Base-by-base conservation (phyloP, 2,888 invertebrate genomes). In the Acrobeloides nanus region DNA sequence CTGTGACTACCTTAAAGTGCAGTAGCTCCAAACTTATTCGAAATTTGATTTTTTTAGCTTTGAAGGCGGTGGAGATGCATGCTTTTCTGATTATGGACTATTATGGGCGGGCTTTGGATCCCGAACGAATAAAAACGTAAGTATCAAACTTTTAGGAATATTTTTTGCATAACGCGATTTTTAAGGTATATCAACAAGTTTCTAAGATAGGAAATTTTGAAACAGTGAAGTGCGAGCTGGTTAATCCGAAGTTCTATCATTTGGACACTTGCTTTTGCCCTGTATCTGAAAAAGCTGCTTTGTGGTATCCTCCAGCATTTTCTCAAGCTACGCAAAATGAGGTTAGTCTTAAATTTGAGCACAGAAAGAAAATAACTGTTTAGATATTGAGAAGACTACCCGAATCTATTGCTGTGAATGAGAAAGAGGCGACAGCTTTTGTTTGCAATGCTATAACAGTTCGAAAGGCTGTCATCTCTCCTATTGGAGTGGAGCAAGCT, bases 51-150 rank as follows among this genome's bases (percentile, higher is more conserved):
- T n/a, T n/a, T n/a, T n/a, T n/a, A n/a, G n/a, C 8, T 20, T 62
- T 45, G 68, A 73, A 46, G 72, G 73, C 10, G 73, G 73, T 12
- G 73, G 73, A 21, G 73, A 73, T 39, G 72, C 73, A 1, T 59
- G 62, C n/a, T 73, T 73, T 57, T 59, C 64, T 5, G 59, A 60
- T 33, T 55, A 58, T 12, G 42, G 63, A 21, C 66, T 62, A 4
- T 55, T 73, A 1, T 72, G 66, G 66, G 73, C 74, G 7, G 73
- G 74, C 1, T 71, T 58, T 40, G 73, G 73, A 18, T 53, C 53
- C 7, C 48, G 72, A 15, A 61, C 63, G 29, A 57, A 58, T 26
- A 67, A 66, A 48, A 51, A 51, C 37, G 71, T 63, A 21, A 38
- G 41, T 49, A 6, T 24, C 6, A 26, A 12, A 6, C 7, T 17